Evolutionary conservation across 1,140 invertebrate genomes (phyloP), one percentile per base, ranked within the genome.

Genomic region (Pseudomyrmex flavicornis): DNA sequence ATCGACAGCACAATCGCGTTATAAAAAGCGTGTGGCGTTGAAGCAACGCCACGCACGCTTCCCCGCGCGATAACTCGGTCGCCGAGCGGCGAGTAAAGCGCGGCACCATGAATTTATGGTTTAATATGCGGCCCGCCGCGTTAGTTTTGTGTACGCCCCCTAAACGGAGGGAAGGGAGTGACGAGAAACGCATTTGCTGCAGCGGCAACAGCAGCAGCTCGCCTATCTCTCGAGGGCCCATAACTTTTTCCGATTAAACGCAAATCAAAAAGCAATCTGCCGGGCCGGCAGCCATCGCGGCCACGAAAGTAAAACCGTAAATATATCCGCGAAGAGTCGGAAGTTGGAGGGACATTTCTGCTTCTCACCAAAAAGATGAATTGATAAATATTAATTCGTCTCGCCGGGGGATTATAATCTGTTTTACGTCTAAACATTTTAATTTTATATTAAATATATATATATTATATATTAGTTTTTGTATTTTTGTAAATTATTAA

Each of bases 181-280:
- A 44, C 54, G 52, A 46, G 50, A 61, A 20, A 46, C 76, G 10
- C 22, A 15, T 59, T 35, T 17, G 70, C 76, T 58, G 8, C 70
- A 9, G 35, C 63, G 26, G 20, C 26, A 26, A 46, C 56, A 12
- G 62, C 54, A 26, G 73, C 82, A 87, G 63, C 82, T 70, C 89
- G 77, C 86, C 85, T 84, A 86, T 88, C 86, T 88, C 91, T 85
- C 84, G 59, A 83, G 86, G 79, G 85, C 85, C 90, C 91, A 92
- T 93, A 93, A 93, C 91, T 93, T 93, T 93, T 91, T 91, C 88
- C 91, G 92, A 93, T 93, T 93, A 93, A 93, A 89, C 91, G 92
- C 92, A 93, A 93, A 93, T 93, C 91, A 92, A 93, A 93, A 93
- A 93, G 92, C 91, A 93, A 93, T 93, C 91, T 93, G 82, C 90